Conservation (phyloP, 2,113 vertebrate species). For the Holacanthus passer region DNA sequence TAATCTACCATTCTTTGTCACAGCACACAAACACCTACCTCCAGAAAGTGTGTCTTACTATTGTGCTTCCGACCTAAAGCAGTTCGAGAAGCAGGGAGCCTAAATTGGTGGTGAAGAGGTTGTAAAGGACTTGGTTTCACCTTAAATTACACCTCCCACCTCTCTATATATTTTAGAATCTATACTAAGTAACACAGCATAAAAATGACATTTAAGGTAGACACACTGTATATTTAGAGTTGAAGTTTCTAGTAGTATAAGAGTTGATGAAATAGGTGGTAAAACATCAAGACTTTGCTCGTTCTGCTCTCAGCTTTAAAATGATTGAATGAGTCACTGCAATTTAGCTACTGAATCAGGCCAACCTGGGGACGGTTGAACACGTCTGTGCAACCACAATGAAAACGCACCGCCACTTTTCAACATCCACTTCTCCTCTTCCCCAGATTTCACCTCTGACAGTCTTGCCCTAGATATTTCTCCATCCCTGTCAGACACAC, state of each 20-base stretch:
- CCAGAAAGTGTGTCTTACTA: conserved; percentile 2
- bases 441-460: conserved; percentile 61
- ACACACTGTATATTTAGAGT: conserved; percentile 36
- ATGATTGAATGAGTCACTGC: conserved; percentile 39
- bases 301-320: conserved; percentile 35
- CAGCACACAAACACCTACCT: conserved; percentile 14
- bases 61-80: conserved; percentile 44
- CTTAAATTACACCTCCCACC: conserved; percentile 63
- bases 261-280: conserved; percentile 41
- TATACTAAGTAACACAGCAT: conserved; percentile 31
- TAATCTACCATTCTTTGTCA: conserved; percentile 1
- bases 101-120: conserved; percentile 51
- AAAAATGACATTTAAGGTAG: conserved; percentile 40
- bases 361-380: not conserved
- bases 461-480: conserved; percentile 74
- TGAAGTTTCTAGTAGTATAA: conserved; percentile 23
- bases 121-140: conserved; percentile 55
- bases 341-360: not conserved
- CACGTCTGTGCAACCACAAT: conserved; percentile 13
- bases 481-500: conserved; percentile 66
- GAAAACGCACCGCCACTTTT: not conserved
- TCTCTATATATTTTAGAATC: conserved; percentile 40
- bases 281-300: conserved; percentile 43
- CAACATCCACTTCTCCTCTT: conserved; percentile 22
- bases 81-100: conserved; percentile 2